Conservation (phyloP, 2,797 vertebrate species). For the Arremon brunneinucha region DNA sequence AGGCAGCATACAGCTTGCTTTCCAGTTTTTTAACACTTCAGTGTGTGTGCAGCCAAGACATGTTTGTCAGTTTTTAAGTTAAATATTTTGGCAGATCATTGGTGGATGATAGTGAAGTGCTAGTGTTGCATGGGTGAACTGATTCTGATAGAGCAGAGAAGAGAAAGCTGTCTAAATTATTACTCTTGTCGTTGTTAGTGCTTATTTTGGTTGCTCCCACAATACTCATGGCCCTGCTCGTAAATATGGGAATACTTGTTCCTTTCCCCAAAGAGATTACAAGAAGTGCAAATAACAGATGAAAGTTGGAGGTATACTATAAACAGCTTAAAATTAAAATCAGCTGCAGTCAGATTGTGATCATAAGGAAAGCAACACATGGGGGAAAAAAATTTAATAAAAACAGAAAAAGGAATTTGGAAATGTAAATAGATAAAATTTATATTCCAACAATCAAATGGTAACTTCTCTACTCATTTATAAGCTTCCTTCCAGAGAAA, state of each 20-base stretch:
- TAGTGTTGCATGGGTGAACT: background rate
- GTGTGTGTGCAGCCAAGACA: background rate
- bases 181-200: background rate
- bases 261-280: background rate
- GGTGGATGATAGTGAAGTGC: background rate
- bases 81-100: conserved; percentile 43
- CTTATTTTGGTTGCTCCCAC: background rate
- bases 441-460: background rate
- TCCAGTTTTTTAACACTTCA: background rate
- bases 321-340: background rate
- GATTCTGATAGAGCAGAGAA: background rate
- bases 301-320: background rate
- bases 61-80: background rate
- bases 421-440: background rate
- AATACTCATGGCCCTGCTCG: background rate
- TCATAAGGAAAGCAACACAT: background rate
- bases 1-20: background rate
- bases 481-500: background rate
- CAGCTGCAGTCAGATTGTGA: background rate
- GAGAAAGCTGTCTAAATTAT: background rate
- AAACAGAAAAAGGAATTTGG: background rate
- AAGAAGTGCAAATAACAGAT: background rate
- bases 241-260: background rate
- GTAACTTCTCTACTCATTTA: background rate
- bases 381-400: background rate